Base-by-base conservation (phyloP, 2,797 vertebrate species). In the Crocidura indochinensis region DNA sequence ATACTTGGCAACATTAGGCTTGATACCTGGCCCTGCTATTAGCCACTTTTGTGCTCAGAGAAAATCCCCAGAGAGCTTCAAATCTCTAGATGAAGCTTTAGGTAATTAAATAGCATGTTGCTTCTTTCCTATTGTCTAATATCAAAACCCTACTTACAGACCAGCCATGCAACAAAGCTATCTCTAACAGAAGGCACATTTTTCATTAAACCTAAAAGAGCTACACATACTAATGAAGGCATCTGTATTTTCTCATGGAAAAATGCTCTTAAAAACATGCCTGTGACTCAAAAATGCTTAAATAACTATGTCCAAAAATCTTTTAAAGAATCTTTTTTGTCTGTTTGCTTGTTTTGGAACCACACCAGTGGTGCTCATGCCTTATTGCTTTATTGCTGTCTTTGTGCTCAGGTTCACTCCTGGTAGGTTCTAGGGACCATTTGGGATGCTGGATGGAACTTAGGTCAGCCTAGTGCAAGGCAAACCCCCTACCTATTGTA, bases 161-260 rank as follows among this genome's bases (percentile, higher is more conserved):
- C 60, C 53, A 26, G 53, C 14, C 53, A 3, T 56, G 31, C n/a
- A 71, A 81, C 67, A 26, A 72, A 72, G 47, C 10, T 46, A 26
- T 62, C 62, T 88, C 6, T 7, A 38, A 47, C 51, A 87, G 82
- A 2, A 76, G 22, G 29, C 17, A 24, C 27, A 46, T 56, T 87
- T 87, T 47, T 31, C 71, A 89, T 79, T 75, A 62, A 7, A 46
- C 77, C 64, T 51, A 49, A 88, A 69, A 89, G 84, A 93, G 68
- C 77, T 51, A 67, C 68, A 75, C 53, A 67, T 38, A 68, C 46
- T 76, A 56, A 88, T 68, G 27, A 80, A 71, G 44, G 56, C 65
- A 14, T 71, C 56, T 74, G 44, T 29, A n/a, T 22, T 76, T 75
- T 91, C 87, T 86, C 86, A 67, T n/a, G 72, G 79, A 87, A 24